Evolutionary conservation across 2,888 invertebrate genomes (phyloP).

Genomic region (Xanthia togata): DNA sequence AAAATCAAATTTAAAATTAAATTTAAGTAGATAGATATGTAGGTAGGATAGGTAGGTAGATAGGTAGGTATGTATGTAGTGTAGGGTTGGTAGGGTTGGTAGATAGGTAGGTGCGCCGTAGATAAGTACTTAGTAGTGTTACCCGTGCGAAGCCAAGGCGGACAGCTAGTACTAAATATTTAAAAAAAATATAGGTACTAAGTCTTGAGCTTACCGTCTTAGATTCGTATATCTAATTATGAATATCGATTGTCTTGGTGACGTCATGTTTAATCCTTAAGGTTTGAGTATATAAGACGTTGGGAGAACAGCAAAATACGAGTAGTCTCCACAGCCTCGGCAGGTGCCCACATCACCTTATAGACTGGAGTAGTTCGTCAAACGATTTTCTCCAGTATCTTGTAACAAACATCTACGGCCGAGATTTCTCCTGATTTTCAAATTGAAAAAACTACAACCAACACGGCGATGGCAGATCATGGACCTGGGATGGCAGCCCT

Average conservation of each 20-base stretch:
- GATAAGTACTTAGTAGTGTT: too few species aligned
- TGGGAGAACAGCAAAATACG: slow-evolving; percentile 68
- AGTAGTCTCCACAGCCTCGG: slow-evolving; percentile 87
- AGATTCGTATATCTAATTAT: slow-evolving; percentile 87
- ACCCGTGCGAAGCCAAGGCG: too few species aligned
- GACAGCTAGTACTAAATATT: background rate
- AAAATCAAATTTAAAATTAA: too few species aligned
- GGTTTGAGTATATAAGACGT: slow-evolving; percentile 83
- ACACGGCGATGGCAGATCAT: slow-evolving; percentile 83
- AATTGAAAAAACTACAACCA: slow-evolving; percentile 68
- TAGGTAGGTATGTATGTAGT: too few species aligned
- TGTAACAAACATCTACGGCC: slow-evolving; percentile 85
- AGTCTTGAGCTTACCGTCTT: slow-evolving; percentile 84
- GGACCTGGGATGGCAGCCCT: slow-evolving; percentile 86
- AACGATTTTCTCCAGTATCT: slow-evolving; percentile 90
- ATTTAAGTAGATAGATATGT: too few species aligned
- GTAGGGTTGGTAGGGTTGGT: too few species aligned
- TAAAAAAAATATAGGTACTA: slow-evolving; percentile 42
- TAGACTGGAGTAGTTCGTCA: slow-evolving; percentile 90
- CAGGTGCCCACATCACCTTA: slow-evolving; percentile 78
- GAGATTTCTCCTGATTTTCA: slow-evolving; percentile 73
- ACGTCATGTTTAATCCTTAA: slow-evolving; percentile 81
- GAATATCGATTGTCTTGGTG: slow-evolving; percentile 86
- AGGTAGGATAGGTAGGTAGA: too few species aligned
- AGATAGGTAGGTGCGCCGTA: too few species aligned